Evolutionary conservation across 2,113 vertebrate genomes (phyloP).

Genomic region (Neotoma lepida): DNA sequence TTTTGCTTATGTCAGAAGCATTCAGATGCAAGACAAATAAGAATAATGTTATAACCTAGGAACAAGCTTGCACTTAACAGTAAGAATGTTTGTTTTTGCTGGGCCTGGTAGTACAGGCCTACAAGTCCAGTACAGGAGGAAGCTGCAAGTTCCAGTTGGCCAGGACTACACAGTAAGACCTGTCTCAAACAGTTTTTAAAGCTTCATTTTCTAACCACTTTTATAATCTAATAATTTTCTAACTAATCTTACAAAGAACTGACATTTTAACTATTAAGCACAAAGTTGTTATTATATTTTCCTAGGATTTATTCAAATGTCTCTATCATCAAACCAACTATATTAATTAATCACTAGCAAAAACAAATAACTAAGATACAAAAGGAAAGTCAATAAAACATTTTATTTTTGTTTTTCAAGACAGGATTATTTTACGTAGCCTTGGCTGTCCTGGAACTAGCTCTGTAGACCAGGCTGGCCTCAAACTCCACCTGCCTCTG

Average conservation of each 20-base stretch:
- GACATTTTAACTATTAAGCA: constrained; percentile 26
- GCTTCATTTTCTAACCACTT: constrained; percentile 22
- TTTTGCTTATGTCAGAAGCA: background rate
- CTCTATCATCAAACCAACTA: constrained; percentile 24
- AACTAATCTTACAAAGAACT: background rate
- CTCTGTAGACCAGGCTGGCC: too few relatives aligned
- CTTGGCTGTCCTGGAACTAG: background rate
- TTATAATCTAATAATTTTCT: constrained; percentile 14
- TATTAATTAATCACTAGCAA: constrained; percentile 35
- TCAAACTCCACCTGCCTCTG: too few relatives aligned
- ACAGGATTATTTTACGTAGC: background rate
- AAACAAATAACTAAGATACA: constrained; percentile 30
- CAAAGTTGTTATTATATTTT: constrained; percentile 54
- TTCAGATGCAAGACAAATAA: background rate
- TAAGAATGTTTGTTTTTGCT: constrained; percentile 11
- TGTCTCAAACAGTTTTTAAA: background rate
- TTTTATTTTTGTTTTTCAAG: background rate
- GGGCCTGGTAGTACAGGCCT: background rate
- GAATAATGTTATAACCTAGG: background rate
- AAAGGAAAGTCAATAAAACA: constrained; percentile 46
- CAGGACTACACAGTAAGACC: too few relatives aligned
- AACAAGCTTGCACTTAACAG: background rate
- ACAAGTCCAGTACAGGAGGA: background rate
- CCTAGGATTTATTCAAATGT: background rate
- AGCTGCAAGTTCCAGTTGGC: background rate